Base-by-base conservation (phyloP, 23 tunicate genomes). In the Ascidia mentula region DNA sequence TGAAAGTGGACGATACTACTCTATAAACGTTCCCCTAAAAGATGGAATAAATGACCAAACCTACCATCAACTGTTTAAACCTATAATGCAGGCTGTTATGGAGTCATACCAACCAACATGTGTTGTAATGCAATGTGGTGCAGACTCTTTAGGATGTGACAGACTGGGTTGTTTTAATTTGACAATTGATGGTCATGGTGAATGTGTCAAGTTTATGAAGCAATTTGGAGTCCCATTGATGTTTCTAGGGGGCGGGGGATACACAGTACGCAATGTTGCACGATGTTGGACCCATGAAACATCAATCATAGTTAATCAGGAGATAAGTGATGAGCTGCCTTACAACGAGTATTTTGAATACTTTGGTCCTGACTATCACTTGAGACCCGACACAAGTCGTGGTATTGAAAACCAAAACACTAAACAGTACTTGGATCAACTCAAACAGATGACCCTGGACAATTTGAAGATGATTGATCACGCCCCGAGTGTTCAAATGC, bases 231-330 rank as follows among this genome's bases (percentile, higher is more conserved):
- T 96, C 2, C 99, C 97, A 6, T 36, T 96, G 34, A 96, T 96
- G 99, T 85, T 91, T 60, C 94, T 96, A 0, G 99, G 99, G 20
- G 99, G 99, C 22, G 99, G 99, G 5, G 99, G 99, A 32, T 96
- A 96, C 85, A 96, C 99, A 0, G 93, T 96, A 18, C 65, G 95
- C 42, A 96, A 96, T 82, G 99, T 96, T 32, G 99, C 99, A 0
- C 86, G 99, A 26, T 96, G 99, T 71, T 96, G 99, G 99, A 91
- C 99, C 26, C 97, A 96, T 71, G 99, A 96, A 88, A 96, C 99
- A 22, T 91, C 99, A 1, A 96, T 96, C 73, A 96, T 96, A 45
- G 95, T 89, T 18, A 97, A 90, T 26, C 81, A 87, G 46, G 94
- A 87, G 20, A 89, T 96, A 12, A 85, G 38, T 73, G 96, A 96